Evolutionary conservation across 1,140 invertebrate species (phyloP).

Genomic region (Cyclina sinensis): DNA sequence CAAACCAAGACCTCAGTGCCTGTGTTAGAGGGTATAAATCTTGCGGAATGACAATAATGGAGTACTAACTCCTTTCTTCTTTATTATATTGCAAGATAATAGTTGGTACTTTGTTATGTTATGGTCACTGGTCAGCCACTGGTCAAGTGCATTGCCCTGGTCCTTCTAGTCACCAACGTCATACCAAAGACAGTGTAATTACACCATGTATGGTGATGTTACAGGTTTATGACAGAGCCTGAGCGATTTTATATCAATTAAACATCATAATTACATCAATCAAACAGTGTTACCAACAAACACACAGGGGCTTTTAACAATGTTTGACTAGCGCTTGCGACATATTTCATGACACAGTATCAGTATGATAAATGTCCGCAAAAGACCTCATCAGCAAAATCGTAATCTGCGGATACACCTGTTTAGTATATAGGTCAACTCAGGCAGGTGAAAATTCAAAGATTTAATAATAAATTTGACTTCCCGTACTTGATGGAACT

Average conservation of each 20-base stretch:
- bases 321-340: not conserved
- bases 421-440: constrained; percentile 32
- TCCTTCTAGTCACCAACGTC: not conserved
- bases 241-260: constrained; percentile 16
- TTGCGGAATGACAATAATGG: constrained; percentile 29
- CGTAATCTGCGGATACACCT: constrained; percentile 46
- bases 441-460: constrained; percentile 33
- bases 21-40: constrained; percentile 24
- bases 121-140: constrained; percentile 4
- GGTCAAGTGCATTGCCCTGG: constrained; percentile 16
- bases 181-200: constrained; percentile 29
- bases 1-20: not conserved
- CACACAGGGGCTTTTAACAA: not conserved
- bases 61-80: constrained; percentile 12
- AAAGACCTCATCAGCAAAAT: constrained; percentile 1
- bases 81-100: constrained; percentile 55
- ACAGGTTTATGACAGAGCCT: constrained; percentile 21
- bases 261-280: constrained; percentile 50
- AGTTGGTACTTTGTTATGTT: constrained; percentile 1
- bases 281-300: constrained; percentile 12
- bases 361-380: not conserved
- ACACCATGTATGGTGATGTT: not conserved
- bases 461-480: constrained; percentile 21
- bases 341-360: constrained; percentile 19
- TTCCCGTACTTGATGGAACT: constrained; percentile 14